A percentile compares a stretch with the other conserved stretches of the same genome.
Evolutionary conservation across 2,888 invertebrate species (phyloP).

Genomic region (Dioctria linearis): DNA sequence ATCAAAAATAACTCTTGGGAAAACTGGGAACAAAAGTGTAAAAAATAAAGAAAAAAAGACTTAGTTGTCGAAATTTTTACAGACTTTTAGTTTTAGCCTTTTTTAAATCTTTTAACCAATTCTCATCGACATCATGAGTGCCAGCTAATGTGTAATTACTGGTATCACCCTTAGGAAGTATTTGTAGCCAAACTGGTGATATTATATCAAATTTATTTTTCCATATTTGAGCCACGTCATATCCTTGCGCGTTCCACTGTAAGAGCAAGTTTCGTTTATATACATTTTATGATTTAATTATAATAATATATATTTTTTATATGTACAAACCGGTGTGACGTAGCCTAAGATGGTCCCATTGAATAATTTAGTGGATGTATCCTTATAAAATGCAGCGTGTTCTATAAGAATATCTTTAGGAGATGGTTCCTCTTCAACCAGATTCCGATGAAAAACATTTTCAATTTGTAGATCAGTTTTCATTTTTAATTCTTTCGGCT

Average conservation of each 20-base stretch:
- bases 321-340: constrained; percentile 86
- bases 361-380: constrained; percentile 78
- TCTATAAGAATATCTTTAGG: constrained; percentile 84
- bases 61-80: neutral
- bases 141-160: constrained; percentile 79
- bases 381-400: constrained; percentile 82
- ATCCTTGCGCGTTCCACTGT: constrained; percentile 96
- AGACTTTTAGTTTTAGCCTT: constrained; percentile 66
- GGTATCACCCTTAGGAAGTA: constrained; percentile 76
- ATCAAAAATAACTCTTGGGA: constrained; percentile 92
- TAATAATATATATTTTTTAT: neutral
- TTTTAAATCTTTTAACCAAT: constrained; percentile 84
- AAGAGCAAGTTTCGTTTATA: constrained; percentile 62
- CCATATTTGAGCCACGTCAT: constrained; percentile 92
- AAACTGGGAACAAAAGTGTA: constrained; percentile 75
- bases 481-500: constrained; percentile 63
- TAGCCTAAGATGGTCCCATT: constrained; percentile 87
- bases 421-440: constrained; percentile 78
- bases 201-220: constrained; percentile 90
- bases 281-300: neutral
- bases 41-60: no score
- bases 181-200: constrained; percentile 96
- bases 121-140: constrained; percentile 87
- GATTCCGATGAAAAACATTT: constrained; percentile 79
- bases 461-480: constrained; percentile 75